These are phyloP conservation scores for Alaudala cheleensis DNA, from an alignment of 2,113 vertebrate species.

Conservation along the genomic window DNA sequence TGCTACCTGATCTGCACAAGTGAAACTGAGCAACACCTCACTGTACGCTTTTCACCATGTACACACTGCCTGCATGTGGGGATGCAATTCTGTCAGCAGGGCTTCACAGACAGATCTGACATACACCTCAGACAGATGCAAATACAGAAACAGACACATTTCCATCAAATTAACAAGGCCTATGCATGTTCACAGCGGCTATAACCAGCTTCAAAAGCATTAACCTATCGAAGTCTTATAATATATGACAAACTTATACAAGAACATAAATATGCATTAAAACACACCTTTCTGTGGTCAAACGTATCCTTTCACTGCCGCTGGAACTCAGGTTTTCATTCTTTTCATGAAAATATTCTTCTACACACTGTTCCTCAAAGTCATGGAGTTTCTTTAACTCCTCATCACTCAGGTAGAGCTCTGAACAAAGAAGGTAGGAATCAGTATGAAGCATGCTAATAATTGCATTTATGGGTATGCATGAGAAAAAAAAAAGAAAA, in stretches of 20 bases:
- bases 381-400: slow-evolving; percentile 93
- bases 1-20: neutral
- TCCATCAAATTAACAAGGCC: neutral
- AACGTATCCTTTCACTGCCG: slow-evolving; percentile 80
- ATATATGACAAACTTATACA: neutral
- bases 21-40: neutral
- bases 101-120: neutral
- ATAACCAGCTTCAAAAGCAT: neutral
- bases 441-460: neutral
- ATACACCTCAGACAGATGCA: neutral
- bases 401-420: slow-evolving; percentile 86
- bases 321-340: slow-evolving; percentile 76
- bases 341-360: slow-evolving; percentile 87
- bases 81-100: neutral
- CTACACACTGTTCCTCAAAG: slow-evolving; percentile 92
- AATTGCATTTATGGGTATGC: neutral
- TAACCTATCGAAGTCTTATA: neutral
- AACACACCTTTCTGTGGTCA: slow-evolving; percentile 82
- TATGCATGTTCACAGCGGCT: neutral
- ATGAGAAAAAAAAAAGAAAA: neutral
- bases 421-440: slow-evolving; percentile 64
- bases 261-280: neutral
- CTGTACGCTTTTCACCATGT: neutral
- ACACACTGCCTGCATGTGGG: accelerated
- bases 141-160: neutral